These are phyloP conservation scores for Borostomias antarcticus DNA, from an alignment of 2,797 vertebrate genomes.

Conservation along the genomic window DNA sequence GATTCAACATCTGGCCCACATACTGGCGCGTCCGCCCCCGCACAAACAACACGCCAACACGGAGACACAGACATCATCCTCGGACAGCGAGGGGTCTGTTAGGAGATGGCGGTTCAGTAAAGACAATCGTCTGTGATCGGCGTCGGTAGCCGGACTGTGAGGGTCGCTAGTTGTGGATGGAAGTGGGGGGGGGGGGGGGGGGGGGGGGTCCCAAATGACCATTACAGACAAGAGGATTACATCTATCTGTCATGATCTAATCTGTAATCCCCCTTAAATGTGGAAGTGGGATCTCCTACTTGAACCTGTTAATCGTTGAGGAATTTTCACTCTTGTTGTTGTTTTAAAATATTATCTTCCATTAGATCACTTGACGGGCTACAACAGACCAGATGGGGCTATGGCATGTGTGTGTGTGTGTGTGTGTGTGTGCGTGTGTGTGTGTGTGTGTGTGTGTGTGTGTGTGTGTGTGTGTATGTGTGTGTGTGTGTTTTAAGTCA, in stretches of 20 bases:
- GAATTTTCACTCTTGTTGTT: conserved; percentile 4
- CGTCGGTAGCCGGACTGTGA: background rate
- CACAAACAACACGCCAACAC: background rate
- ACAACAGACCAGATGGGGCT: conserved; percentile 1
- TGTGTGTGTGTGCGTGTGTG: too few species aligned
- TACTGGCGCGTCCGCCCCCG: background rate
- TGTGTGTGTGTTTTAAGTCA: background rate
- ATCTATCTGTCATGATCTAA: conserved; percentile 13
- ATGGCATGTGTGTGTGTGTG: background rate
- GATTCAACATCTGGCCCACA: background rate
- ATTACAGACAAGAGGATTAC: conserved; percentile 24
- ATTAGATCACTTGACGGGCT: background rate
- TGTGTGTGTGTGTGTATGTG: too few species aligned
- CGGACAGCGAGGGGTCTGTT: background rate
- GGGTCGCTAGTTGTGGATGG: conserved; percentile 9
- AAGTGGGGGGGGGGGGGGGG: background rate
- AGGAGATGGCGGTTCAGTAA: background rate
- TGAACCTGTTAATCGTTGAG: background rate
- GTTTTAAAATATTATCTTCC: background rate
- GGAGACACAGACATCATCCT: background rate
- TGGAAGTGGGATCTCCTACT: background rate
- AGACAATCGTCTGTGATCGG: background rate
- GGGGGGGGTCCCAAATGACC: background rate
- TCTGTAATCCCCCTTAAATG: conserved; percentile 18
- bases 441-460: background rate